Percentiles rank a stretch among this genome's conserved stretches.
Conservation (phyloP, 2,797 vertebrate species). For the Xerus rutilus region DNA sequence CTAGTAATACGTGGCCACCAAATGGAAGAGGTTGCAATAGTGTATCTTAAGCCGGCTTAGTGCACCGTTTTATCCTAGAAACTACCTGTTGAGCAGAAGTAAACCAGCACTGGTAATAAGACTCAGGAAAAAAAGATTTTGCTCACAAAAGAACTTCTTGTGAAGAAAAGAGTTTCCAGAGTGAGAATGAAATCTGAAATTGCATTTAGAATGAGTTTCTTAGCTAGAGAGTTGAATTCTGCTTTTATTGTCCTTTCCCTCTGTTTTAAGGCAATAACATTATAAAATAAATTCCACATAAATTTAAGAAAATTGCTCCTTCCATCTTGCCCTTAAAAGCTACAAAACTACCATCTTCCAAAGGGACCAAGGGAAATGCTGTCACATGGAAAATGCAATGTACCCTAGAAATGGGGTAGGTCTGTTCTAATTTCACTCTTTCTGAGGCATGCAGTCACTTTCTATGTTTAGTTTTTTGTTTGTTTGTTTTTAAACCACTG, state of each 20-base stretch:
- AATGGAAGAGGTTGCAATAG: neutral
- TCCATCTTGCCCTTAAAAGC: neutral
- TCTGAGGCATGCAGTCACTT: constrained; percentile 67
- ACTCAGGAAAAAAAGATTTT: neutral
- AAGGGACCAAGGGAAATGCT: constrained; percentile 3
- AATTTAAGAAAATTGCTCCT: neutral
- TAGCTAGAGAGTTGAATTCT: constrained; percentile 3
- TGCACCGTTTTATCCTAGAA: neutral
- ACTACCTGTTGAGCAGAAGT: neutral
- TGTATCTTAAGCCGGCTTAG: neutral
- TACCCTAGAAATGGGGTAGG: constrained; percentile 14
- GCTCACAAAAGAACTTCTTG: neutral
- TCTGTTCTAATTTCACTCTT: constrained; percentile 60
- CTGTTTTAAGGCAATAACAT: neutral
- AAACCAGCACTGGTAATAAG: neutral
- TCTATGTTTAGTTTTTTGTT: constrained; percentile 54
- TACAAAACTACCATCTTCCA: constrained; percentile 52
- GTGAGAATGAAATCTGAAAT: constrained; percentile 32
- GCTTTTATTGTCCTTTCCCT: neutral
- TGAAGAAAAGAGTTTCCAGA: neutral
- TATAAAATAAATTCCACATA: neutral
- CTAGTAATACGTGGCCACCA: neutral
- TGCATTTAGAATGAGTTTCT: neutral
- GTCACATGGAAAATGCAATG: constrained; percentile 50
- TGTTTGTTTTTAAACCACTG: neutral